Percentiles rank a stretch among this genome's conserved stretches.
phyloP scores from a whole-genome alignment of 1,140 invertebrate genomes.

The Cherax quadricarinatus region DNA sequence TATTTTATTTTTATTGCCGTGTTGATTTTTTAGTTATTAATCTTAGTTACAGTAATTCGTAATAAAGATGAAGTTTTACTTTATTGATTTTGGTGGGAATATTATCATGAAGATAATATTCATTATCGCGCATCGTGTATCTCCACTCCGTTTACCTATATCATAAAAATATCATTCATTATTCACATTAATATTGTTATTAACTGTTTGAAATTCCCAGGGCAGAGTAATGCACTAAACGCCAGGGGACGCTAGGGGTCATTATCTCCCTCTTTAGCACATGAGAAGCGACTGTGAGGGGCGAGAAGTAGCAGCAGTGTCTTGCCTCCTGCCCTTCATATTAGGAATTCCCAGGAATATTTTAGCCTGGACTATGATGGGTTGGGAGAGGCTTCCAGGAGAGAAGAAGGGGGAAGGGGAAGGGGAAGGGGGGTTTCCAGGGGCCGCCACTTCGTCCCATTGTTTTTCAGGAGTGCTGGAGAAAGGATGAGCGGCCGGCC shows the following conservation, averaged over 20 bases:
- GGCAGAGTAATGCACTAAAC: background rate
- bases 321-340: conserved; percentile 37
- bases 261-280: background rate
- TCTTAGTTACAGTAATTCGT: no score
- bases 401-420: no score
- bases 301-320: background rate
- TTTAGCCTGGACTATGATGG: conserved; percentile 49
- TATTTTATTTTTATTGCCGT: no score
- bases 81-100: no score
- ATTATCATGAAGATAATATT: background rate
- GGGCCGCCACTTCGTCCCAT: conserved; percentile 48
- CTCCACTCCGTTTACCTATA: background rate
- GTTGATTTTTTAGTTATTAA: no score
- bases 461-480: conserved; percentile 56
- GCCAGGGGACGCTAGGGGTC: background rate
- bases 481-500: conserved; percentile 48
- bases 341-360: conserved; percentile 66
- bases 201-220: background rate
- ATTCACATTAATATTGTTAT: conserved; percentile 20
- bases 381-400: conserved; percentile 14
- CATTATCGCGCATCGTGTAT: background rate
- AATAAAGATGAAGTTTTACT: no score
- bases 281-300: background rate
- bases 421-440: background rate
- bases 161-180: background rate